Percentiles rank a stretch among this genome's conserved stretches.
phyloP scores from a whole-genome alignment of 1,140 invertebrate species.

The Copidosoma floridanum region DNA sequence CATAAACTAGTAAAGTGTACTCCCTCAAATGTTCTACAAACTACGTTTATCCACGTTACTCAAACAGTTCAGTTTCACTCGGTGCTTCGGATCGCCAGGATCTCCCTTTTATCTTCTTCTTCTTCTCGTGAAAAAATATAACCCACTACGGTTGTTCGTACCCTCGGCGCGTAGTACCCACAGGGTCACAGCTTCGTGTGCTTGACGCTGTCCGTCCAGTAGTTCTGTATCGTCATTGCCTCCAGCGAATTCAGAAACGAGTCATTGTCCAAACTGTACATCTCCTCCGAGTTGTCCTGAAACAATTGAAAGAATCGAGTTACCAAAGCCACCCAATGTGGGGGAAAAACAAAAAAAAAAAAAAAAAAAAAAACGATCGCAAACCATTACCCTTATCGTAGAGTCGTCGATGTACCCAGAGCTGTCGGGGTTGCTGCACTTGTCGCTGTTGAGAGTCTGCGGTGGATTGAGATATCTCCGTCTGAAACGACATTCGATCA shows the following conservation, averaged over 20 bases:
- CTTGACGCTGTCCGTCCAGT: slow-evolving; percentile 88
- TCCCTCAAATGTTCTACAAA: no score
- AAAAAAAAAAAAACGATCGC: no score
- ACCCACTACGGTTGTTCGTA: slow-evolving; percentile 13
- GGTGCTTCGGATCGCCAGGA: no score
- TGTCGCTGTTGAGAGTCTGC: slow-evolving; percentile 72
- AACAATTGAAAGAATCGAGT: slow-evolving; percentile 17
- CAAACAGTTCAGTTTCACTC: no score
- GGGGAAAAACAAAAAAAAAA: no score
- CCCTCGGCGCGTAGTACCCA: no score
- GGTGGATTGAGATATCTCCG: slow-evolving; percentile 76
- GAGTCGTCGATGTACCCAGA: slow-evolving; percentile 87
- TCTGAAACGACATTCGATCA: no score
- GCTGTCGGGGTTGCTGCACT: slow-evolving; percentile 81
- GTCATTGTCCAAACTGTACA: slow-evolving; percentile 89
- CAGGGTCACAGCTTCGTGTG: slow-evolving; percentile 79
- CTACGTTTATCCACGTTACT: no score
- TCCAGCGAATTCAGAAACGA: slow-evolving; percentile 87
- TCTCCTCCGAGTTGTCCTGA: slow-evolving; percentile 87
- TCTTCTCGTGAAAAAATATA: no score
- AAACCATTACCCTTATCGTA: slow-evolving; percentile 83
- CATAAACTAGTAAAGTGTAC: no score
- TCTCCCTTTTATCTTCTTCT: no score
- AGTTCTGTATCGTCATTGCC: slow-evolving; percentile 91
- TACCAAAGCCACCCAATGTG: no score